Percentiles rank a stretch among this genome's conserved stretches.
phyloP scores from a whole-genome alignment of 1,140 invertebrate species.

The Rhynchophorus ferrugineus region DNA sequence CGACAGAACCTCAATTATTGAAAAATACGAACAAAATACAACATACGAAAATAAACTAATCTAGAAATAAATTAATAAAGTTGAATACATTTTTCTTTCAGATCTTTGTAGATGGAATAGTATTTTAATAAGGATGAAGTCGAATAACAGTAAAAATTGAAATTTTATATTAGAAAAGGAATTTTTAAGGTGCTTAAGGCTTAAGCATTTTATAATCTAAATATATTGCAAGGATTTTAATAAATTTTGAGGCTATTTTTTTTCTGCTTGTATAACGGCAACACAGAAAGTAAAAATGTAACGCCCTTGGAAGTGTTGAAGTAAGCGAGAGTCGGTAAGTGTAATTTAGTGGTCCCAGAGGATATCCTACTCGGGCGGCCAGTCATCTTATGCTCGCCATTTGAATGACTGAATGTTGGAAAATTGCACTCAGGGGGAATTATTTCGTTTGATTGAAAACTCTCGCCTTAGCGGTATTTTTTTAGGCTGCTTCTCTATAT shows the following conservation, averaged over 20 bases:
- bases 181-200: too few relatives aligned
- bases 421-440: slow-evolving; percentile 40
- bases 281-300: slow-evolving; percentile 2
- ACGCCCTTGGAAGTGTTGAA: slow-evolving; percentile 33
- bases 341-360: slow-evolving; percentile 38
- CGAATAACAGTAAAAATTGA: too few relatives aligned
- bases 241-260: too few relatives aligned
- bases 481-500: slow-evolving; percentile 36
- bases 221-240: background rate
- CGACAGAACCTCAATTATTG: too few relatives aligned
- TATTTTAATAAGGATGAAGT: too few relatives aligned
- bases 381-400: slow-evolving; percentile 34
- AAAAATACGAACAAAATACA: too few relatives aligned
- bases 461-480: slow-evolving; percentile 38
- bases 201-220: background rate
- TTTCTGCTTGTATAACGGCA: too few relatives aligned
- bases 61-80: too few relatives aligned
- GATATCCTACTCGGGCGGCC: slow-evolving; percentile 28
- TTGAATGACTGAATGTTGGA: slow-evolving; percentile 36
- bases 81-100: too few relatives aligned
- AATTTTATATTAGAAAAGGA: too few relatives aligned
- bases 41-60: too few relatives aligned
- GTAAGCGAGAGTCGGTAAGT: slow-evolving; percentile 36
- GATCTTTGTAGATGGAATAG: too few relatives aligned
- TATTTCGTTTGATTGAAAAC: slow-evolving; percentile 42